A percentile compares a stretch with the other conserved stretches of the same genome.
These are phyloP conservation scores for Myotis planiceps DNA, from an alignment of 2,797 vertebrate genomes.

Conservation along the genomic window DNA sequence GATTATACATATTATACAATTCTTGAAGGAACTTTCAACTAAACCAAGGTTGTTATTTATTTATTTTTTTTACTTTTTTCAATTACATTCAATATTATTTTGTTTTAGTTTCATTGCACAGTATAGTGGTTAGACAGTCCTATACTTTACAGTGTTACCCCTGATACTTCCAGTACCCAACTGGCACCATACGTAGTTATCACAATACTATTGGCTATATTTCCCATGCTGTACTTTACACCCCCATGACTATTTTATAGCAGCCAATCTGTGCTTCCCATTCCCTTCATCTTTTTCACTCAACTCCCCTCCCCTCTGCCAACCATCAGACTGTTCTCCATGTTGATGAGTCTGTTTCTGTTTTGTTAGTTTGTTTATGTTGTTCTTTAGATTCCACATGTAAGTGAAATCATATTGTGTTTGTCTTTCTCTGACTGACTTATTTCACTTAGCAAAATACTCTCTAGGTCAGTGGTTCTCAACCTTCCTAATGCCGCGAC, in stretches of 20 bases:
- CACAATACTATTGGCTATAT: neutral
- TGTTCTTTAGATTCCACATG: neutral
- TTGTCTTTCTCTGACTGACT: neutral
- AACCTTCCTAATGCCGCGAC: no score
- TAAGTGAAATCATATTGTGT: neutral
- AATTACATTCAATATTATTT: neutral
- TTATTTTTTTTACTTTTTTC: neutral
- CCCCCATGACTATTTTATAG: neutral
- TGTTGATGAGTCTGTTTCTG: neutral
- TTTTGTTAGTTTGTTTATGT: neutral
- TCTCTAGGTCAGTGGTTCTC: neutral
- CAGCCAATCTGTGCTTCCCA: neutral
- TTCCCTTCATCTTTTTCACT: neutral
- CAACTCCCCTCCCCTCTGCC: neutral
- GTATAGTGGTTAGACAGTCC: neutral
- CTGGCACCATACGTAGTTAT: neutral
- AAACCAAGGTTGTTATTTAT: neutral
- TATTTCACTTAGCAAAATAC: neutral
- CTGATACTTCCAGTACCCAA: neutral
- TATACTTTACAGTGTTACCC: neutral
- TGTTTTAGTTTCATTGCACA: neutral
- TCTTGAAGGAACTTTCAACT: slow-evolving; percentile 1
- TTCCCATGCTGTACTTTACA: neutral
- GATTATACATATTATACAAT: neutral
- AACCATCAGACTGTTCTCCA: neutral